Base-by-base conservation (phyloP, 2,888 invertebrate genomes). In the Imbricaverruca yamaguchii region DNA sequence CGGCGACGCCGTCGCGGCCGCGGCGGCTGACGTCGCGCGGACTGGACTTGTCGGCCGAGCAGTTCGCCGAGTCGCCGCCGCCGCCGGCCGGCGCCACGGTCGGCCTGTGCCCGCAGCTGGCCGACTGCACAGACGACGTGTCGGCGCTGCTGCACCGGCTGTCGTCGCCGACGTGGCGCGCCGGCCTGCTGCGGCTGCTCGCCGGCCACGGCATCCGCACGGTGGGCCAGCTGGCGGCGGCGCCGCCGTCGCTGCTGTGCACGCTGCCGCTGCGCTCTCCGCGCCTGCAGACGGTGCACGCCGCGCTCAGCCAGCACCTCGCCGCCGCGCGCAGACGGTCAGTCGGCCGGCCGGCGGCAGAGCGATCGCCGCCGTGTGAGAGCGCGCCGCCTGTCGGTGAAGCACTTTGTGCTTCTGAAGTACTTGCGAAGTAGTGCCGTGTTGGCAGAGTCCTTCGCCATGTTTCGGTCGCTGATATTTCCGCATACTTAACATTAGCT, bases 261-360 rank as follows among this genome's bases (percentile, higher is more conserved):
- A 25, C 13, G n/a, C 81, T 81, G 39, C 81, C 81, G 3, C 15
- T 81, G 53, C 69, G 67, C 53, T 67, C 80, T 15, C 81, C 81
- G 21, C 67, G 69, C n/a, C 10, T 81, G 21, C 39, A 39, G n/a
- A 81, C 55, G 1, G 80, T 79, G 25, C 53, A 25, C 57, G 39
- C 39, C 18, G 81, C 63, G 55, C 59, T 81, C 25, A 12, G 63
- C 23, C n/a, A 53, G 12, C 65, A 56, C 63, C 57, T n/a, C 12
- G 57, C 57, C 6, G 13, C 6, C 1, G 23, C 23, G 78, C 23
- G 13, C 23, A 53, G 18, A 21, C 15, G 74, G 74, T 74, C 18
- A 74, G 74, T 2, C 67, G 67, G 11, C 21, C 65, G 15, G 65
- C 11, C n/a, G n/a, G 13, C 57, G 57, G 57, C 57, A 57, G 10